Evolutionary conservation across 2,113 vertebrate genomes (phyloP), one percentile per base, ranked within the genome.

Genomic region (Perca flavescens): DNA sequence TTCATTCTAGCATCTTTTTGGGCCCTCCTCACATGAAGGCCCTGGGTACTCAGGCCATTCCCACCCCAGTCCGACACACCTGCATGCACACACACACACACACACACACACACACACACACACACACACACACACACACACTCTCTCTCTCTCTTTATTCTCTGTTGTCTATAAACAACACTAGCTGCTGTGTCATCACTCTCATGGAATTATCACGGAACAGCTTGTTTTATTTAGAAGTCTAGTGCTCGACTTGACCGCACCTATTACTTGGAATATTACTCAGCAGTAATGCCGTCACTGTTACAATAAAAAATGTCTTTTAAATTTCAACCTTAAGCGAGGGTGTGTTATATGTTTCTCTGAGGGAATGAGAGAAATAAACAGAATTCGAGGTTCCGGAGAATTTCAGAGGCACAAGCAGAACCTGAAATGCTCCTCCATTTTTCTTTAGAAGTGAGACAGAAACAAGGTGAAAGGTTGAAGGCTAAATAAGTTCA

Each of bases 261-360:
- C 73, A 47, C 75, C 65, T 56, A 63, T 57, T 13, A 46, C 82
- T 43, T 74, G 57, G n/a, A 77, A 54, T 16, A 68, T 57, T 25
- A 69, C 57, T 60, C 31, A 58, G 62, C 43, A 40, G 21, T 43
- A 31, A 11, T 43, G 28, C 0, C 4, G 6, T 16, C 46, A 31
- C 14, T 22, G 9, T 1, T 9, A 21, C 21, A 80, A 46, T 16
- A n/a, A 36, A 36, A 11, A 62, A 43, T 43, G 40, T 43, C 40
- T 40, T 40, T 11, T 10, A 40, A 40, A 3, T 57, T 57, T 61
- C 13, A 46, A 31, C 11, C n/a, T 19, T 19, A 19, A 21, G 10
- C 28, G 2, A 17, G 28, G 21, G 22, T 36, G 19, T 7, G 52
- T 31, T 52, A n/a, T 43, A 10, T 11, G 52, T 31, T 64, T 56